phyloP scores from a whole-genome alignment of 2,888 invertebrate genomes.

The Pseudococcus viburni region DNA sequence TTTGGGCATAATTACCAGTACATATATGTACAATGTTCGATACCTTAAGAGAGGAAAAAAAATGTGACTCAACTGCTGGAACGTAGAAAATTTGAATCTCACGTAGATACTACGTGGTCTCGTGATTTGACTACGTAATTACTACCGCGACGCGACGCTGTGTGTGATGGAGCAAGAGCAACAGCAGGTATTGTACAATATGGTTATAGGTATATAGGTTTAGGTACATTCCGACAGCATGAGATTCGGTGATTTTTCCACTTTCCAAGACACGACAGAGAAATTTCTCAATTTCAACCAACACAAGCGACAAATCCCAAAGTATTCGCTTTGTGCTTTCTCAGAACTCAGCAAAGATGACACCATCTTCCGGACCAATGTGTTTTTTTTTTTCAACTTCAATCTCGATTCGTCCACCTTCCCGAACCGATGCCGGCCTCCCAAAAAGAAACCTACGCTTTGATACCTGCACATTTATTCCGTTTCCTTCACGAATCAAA shows the following conservation, averaged over 20 bases:
- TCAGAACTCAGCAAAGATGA: too few relatives aligned
- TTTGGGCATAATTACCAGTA: not conserved
- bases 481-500: not conserved
- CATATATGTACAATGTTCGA: not conserved
- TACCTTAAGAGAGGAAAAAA: not conserved
- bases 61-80: not conserved
- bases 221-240: too few relatives aligned
- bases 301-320: too few relatives aligned
- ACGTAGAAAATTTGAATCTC: not conserved
- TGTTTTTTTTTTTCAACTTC: too few relatives aligned
- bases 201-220: too few relatives aligned
- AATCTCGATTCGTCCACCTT: not conserved
- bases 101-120: not conserved
- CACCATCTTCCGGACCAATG: too few relatives aligned
- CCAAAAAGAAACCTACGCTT: not conserved
- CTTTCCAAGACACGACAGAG: too few relatives aligned
- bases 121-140: slow-evolving; percentile 39
- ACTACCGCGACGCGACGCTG: not conserved
- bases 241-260: too few relatives aligned
- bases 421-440: not conserved
- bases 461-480: not conserved
- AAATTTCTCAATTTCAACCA: too few relatives aligned
- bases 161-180: not conserved
- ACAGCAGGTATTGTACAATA: too few relatives aligned
- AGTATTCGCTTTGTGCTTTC: too few relatives aligned